Conservation (phyloP, 1,140 invertebrate species). For the Meloidogyne hapla region DNA sequence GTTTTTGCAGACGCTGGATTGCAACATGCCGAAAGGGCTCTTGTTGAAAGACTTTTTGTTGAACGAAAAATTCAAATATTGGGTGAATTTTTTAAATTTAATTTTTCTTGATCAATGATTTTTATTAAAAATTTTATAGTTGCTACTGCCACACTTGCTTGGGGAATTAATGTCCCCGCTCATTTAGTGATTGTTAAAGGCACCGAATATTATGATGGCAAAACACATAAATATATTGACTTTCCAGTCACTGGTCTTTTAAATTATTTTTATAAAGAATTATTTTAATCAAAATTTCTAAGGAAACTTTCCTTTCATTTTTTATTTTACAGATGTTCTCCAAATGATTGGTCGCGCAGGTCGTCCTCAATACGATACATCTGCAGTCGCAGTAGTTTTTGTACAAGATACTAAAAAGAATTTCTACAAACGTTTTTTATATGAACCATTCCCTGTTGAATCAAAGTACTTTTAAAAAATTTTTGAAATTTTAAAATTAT, state of each 20-base stretch:
- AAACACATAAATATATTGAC: slow-evolving; percentile 91
- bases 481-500: slow-evolving; percentile 12
- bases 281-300: too few relatives aligned
- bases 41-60: slow-evolving; percentile 90
- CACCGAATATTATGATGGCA: slow-evolving; percentile 97
- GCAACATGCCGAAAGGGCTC: slow-evolving; percentile 73
- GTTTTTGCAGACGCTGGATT: slow-evolving; percentile 5
- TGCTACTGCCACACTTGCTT: slow-evolving; percentile 92
- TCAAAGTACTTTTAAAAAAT: slow-evolving; percentile 69
- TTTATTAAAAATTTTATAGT: slow-evolving; percentile 68
- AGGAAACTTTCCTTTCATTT: too few relatives aligned
- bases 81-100: background rate
- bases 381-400: slow-evolving; percentile 90
- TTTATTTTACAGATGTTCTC: slow-evolving; percentile 71
- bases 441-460: slow-evolving; percentile 98
- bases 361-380: slow-evolving; percentile 89
- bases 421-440: slow-evolving; percentile 98
- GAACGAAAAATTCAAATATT: slow-evolving; percentile 97
- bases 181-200: slow-evolving; percentile 78
- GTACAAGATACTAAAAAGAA: slow-evolving; percentile 98
- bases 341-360: slow-evolving; percentile 99
- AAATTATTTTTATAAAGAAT: background rate
- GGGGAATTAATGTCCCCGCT: slow-evolving; percentile 98
- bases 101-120: too few relatives aligned
- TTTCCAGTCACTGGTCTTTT: slow-evolving; percentile 90